Base-by-base conservation (phyloP, 1,140 invertebrate species). In the Papilio polytes region DNA sequence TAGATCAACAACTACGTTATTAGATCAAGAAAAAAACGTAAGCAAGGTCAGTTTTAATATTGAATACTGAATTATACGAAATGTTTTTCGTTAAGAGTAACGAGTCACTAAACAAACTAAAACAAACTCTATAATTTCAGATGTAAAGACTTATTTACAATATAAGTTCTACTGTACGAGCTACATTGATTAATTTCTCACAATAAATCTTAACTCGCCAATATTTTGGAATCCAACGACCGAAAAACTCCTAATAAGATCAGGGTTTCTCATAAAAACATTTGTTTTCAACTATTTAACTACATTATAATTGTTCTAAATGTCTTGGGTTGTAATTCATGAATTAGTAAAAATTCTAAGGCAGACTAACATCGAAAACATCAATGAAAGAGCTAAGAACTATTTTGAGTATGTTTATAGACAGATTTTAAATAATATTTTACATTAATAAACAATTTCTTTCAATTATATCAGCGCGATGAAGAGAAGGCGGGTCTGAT, bases 401-500 rank as follows among this genome's bases (percentile, higher is more conserved):
- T 36, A 36, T 8, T 41, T 41, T 41, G 36, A 41, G 36, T 41
- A 41, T 41, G 8, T 41, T 41, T 41, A 41, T 41, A 36, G 36
- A 36, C 3, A 36, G 36, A 36, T 36, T 36, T 1, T 36, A 36
- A 1, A 1, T 36, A 36, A 36, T 26, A 36, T 36, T 36, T 36
- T 36, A 36, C 36, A 36, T 36, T 36, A 36, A 36, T 36, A 41
- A 41, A 41, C 4, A 36, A 41, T 41, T 41, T 41, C 7, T 41
- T 41, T 41, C 36, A 41, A 41, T 41, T 56, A n/a, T 20, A 1
- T 56, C 2, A 97, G 91, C 96, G 96, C 66, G 98, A 99, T 88
- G 96, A 97, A 91, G 96, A 98, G 91, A 97, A 98, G 94, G 95
- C 97, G n/a, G 95, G 96, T 36, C 95, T 98, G 13, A 97, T 99